Evolutionary conservation across 2,797 vertebrate species (phyloP).

Genomic region (Leucoraja ocellata): DNA sequence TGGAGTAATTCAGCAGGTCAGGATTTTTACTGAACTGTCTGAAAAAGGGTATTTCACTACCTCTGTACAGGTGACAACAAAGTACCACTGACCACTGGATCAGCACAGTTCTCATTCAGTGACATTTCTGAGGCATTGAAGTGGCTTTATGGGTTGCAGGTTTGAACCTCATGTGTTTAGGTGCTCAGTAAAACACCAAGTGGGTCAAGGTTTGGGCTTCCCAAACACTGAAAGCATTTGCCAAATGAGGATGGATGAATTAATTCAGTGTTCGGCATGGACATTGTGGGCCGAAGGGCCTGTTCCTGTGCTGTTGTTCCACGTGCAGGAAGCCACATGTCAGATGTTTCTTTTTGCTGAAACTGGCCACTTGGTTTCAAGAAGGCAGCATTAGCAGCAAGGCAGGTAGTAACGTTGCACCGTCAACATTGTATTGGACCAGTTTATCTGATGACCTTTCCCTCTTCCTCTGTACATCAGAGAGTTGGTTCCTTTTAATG

Average conservation of each 20-base stretch:
- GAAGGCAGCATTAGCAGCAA: neutral
- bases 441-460: neutral
- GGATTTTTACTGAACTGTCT: no score
- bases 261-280: neutral
- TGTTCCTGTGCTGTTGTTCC: no score
- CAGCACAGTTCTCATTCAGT: no score
- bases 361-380: neutral
- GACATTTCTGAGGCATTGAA: neutral
- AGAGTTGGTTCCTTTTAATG: neutral
- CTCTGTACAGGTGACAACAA: no score
- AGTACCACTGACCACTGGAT: no score
- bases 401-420: neutral
- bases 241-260: neutral
- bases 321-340: neutral
- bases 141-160: neutral
- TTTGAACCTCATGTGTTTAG: neutral
- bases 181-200: neutral
- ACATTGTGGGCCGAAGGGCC: no score
- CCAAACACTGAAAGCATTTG: neutral
- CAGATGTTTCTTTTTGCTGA: neutral
- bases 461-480: neutral
- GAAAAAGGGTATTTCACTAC: no score
- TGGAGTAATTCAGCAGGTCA: no score
- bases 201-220: neutral
- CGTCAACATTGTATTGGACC: neutral